Percentiles rank a stretch among this genome's conserved stretches.
Conservation (phyloP, 2,888 invertebrate species). For the Drepanosiphum platanoidis region DNA sequence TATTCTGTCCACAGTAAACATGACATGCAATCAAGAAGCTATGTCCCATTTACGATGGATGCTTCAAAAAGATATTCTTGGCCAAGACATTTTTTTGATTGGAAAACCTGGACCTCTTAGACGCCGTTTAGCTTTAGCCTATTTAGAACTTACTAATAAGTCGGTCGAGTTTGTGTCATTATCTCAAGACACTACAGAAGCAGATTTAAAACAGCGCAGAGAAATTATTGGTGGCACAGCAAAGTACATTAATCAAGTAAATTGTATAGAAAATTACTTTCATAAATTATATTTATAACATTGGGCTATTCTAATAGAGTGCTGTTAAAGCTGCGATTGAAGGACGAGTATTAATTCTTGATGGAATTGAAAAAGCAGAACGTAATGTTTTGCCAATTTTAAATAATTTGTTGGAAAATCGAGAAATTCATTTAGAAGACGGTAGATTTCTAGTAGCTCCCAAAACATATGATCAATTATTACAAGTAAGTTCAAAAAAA, state of each 20-base stretch:
- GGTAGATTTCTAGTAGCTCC: constrained; percentile 92
- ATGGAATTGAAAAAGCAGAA: constrained; percentile 98
- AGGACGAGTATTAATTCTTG: constrained; percentile 88
- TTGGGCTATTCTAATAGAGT: constrained; percentile 71
- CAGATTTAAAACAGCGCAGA: constrained; percentile 93
- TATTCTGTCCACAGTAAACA: constrained; percentile 68
- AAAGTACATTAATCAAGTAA: constrained; percentile 90
- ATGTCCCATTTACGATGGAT: constrained; percentile 92
- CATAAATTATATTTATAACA: constrained; percentile 20
- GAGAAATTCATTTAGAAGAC: constrained; percentile 98
- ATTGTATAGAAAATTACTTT: constrained; percentile 23
- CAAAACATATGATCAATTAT: constrained; percentile 86
- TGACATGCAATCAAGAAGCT: constrained; percentile 76
- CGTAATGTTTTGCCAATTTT: constrained; percentile 95
- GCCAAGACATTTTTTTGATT: constrained; percentile 94
- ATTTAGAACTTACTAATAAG: constrained; percentile 86
- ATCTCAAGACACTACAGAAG: constrained; percentile 95
- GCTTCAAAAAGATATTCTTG: constrained; percentile 91
- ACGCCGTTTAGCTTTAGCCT: constrained; percentile 85
- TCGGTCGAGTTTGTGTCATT: constrained; percentile 94
- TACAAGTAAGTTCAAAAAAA: constrained; percentile 72
- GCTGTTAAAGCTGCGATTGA: constrained; percentile 91
- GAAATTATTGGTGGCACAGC: constrained; percentile 91
- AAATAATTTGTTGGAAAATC: constrained; percentile 94
- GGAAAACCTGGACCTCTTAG: constrained; percentile 89